Percentiles rank a stretch among this genome's conserved stretches.
Conservation (phyloP, 2,888 invertebrate genomes). For the Cerceris rybyensis region DNA sequence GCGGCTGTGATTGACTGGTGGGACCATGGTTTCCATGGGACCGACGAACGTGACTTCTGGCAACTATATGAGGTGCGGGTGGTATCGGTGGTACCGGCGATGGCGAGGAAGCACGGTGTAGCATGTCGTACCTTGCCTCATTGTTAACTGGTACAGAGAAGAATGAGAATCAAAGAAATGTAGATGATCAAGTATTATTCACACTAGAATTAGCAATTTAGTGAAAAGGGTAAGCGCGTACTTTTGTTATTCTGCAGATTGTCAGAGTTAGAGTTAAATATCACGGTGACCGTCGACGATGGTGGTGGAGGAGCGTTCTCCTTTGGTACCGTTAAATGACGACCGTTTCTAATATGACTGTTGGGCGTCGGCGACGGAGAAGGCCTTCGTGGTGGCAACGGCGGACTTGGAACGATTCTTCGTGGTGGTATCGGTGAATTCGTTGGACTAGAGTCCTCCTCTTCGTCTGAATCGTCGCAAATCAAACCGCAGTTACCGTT, state of each 20-base stretch:
- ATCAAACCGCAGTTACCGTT: constrained; percentile 78
- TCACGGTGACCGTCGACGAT: constrained; percentile 73
- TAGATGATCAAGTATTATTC: not conserved
- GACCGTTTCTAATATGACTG: constrained; percentile 73
- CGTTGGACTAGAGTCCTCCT: constrained; percentile 78
- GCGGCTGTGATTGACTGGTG: constrained; percentile 50
- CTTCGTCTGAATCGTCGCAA: constrained; percentile 78
- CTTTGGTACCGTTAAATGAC: constrained; percentile 81
- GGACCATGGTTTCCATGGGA: constrained; percentile 48
- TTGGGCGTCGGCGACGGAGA: constrained; percentile 81
- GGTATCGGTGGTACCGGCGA: constrained; percentile 70
- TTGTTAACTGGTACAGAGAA: constrained; percentile 66
- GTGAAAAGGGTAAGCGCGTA: constrained; percentile 38
- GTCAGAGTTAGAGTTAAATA: constrained; percentile 71
- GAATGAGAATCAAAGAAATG: constrained; percentile 6
- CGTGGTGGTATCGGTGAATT: constrained; percentile 77
- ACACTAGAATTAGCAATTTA: not conserved
- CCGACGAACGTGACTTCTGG: constrained; percentile 69
- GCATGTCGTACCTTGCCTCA: constrained; percentile 81
- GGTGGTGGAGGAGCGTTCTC: constrained; percentile 81
- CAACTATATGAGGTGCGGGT: constrained; percentile 64
- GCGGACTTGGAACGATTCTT: constrained; percentile 82
- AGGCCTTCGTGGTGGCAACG: constrained; percentile 85
- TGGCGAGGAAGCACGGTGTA: constrained; percentile 80
- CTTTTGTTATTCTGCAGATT: constrained; percentile 78